A percentile compares a stretch with the other conserved stretches of the same genome.
phyloP scores from a whole-genome alignment of 1,140 invertebrate species.

The Riptortus pedestris region DNA sequence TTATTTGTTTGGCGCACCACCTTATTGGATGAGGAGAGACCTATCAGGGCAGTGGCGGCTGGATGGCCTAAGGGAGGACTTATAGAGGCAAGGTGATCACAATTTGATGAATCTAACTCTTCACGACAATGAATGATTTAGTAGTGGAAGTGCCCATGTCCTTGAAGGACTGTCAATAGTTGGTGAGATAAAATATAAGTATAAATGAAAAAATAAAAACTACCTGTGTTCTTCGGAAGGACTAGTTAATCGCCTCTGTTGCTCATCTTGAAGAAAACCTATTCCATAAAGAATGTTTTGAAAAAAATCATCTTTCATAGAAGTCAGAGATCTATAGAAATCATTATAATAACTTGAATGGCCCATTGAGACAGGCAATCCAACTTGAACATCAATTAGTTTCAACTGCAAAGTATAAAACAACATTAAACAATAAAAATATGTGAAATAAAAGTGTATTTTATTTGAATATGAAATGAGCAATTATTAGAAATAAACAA shows the following conservation, averaged over 20 bases:
- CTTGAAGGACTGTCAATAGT: no score
- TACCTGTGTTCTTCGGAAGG: slow-evolving; percentile 35
- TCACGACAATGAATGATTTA: no score
- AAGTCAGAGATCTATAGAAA: slow-evolving; percentile 39
- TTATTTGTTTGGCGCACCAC: no score
- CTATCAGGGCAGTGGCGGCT: no score
- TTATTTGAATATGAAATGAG: no score
- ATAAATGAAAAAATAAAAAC: background rate
- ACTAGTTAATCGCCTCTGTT: slow-evolving; percentile 33
- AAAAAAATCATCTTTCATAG: slow-evolving; percentile 44
- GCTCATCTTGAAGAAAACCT: slow-evolving; percentile 35
- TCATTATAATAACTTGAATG: slow-evolving; percentile 38
- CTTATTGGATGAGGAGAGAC: no score
- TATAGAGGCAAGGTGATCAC: no score
- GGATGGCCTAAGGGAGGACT: no score
- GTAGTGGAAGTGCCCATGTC: no score
- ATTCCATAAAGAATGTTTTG: slow-evolving; percentile 39
- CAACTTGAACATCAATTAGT: slow-evolving; percentile 41
- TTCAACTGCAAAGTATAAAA: slow-evolving; percentile 38
- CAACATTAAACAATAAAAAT: slow-evolving; percentile 16
- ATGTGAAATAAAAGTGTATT: no score
- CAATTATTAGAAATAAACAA: no score
- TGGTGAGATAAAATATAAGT: background rate
- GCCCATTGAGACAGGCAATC: slow-evolving; percentile 40
- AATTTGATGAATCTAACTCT: no score